Evolutionary conservation across 1,140 invertebrate species (phyloP).

Genomic region (Bombus superbus): DNA sequence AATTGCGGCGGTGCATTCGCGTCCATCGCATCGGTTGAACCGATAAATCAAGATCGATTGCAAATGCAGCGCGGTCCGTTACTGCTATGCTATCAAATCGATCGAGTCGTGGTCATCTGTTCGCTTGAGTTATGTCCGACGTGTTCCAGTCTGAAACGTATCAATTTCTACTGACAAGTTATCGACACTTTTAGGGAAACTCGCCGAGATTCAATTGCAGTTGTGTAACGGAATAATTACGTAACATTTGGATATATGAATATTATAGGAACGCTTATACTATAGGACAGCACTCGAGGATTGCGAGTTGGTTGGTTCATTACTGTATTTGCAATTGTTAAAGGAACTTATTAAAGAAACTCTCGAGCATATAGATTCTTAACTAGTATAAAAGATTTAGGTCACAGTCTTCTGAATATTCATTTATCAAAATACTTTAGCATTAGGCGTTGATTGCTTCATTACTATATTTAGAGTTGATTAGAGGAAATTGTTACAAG

Average conservation of each 20-base stretch:
- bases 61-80: slow-evolving; percentile 25
- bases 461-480: not conserved
- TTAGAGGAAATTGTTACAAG: not conserved
- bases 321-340: not conserved
- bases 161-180: slow-evolving; percentile 24
- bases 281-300: not conserved
- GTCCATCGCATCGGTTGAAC: slow-evolving; percentile 30
- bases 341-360: not conserved
- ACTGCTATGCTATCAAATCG: slow-evolving; percentile 33
- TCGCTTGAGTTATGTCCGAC: slow-evolving; percentile 18
- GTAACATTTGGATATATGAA: not conserved
- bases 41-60: slow-evolving; percentile 52
- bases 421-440: not conserved
- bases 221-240: not conserved
- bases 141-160: not conserved
- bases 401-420: not conserved
- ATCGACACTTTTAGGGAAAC: slow-evolving; percentile 28
- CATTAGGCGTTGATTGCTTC: not conserved
- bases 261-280: no score
- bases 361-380: not conserved
- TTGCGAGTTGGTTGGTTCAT: not conserved
- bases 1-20: slow-evolving; percentile 25
- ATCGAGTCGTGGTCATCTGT: slow-evolving; percentile 25
- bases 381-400: not conserved
- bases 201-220: not conserved